Base-by-base conservation (phyloP, 2,797 vertebrate species). In the Siniperca undulata region DNA sequence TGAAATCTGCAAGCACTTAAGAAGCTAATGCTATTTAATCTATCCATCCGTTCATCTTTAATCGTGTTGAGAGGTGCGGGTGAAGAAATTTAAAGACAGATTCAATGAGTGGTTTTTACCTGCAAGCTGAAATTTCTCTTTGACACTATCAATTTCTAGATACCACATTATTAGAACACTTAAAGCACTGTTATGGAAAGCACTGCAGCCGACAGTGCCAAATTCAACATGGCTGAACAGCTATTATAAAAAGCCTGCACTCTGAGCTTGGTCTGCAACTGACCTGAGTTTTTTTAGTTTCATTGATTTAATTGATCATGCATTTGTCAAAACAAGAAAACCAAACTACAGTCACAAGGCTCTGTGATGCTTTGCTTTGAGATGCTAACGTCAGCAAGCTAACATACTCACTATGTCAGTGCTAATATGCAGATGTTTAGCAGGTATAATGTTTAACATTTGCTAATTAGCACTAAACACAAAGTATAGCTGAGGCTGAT, bases 101-200 rank as follows among this genome's bases (percentile, higher is more conserved):
- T 70, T 10, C 17, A 76, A 34, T 67, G n/a, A 53, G 16, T 11
- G 7, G 20, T 52, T 71, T 84, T 55, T 19, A 55, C 10, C 0
- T 30, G 9, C 53, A 22, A 59, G 17, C 5, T 52, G 24, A 56
- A 80, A 40, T 64, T 38, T 53, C 14, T 67, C 0, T 74, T 42
- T 0, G 36, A 55, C n/a, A 5, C 10, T 7, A 59, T 46, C 11
- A 13, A 73, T 70, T 58, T 44, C 4, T 74, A n/a, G 11, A 74
- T 56, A 46, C 70, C 34, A 55, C 62, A 67, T 74, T 56, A 67
- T 81, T 76, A 73, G 46, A 24, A 40, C 52, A 30, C 16, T 59
- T 59, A 40, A 24, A 62, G 53, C 20, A 36, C 19, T 34, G 7
- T 56, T 55, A 0, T 12, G 50, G 27, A 70, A 61, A 38, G 44